Conservation (phyloP, 2,797 vertebrate genomes). For the Mus minutoides region DNA sequence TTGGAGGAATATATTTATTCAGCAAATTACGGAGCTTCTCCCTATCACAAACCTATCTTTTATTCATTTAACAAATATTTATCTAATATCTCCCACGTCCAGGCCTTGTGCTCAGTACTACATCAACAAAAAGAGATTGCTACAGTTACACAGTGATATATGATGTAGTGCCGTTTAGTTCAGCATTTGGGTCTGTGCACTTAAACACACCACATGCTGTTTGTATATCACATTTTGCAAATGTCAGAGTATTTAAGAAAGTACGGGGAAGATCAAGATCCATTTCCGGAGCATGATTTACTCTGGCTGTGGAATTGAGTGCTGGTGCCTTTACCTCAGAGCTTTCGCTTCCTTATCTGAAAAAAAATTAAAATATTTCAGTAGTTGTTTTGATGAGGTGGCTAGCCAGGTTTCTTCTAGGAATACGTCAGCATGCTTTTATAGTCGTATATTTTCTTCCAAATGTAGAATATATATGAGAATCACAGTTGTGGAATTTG, state of each 20-base stretch:
- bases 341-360: background rate
- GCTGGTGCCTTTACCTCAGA: background rate
- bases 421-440: background rate
- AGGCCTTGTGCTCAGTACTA: conserved; percentile 41
- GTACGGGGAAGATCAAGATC: background rate
- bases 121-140: background rate
- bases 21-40: conserved; percentile 20
- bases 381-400: background rate
- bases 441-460: background rate
- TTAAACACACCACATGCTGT: background rate
- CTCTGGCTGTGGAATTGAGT: background rate
- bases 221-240: background rate
- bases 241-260: background rate
- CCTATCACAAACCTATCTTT: conserved; percentile 31
- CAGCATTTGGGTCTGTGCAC: background rate
- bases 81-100: background rate
- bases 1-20: conserved; percentile 57
- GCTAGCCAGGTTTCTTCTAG: background rate
- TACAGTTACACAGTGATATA: background rate
- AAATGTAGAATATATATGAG: background rate
- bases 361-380: background rate
- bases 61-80: conserved; percentile 56
- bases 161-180: background rate
- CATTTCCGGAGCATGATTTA: conserved; percentile 39
- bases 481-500: background rate